A percentile compares a stretch with the other conserved stretches of the same genome.
These are phyloP conservation scores for Zosterops borbonicus DNA, from an alignment of 2,113 vertebrate species.

Conservation along the genomic window DNA sequence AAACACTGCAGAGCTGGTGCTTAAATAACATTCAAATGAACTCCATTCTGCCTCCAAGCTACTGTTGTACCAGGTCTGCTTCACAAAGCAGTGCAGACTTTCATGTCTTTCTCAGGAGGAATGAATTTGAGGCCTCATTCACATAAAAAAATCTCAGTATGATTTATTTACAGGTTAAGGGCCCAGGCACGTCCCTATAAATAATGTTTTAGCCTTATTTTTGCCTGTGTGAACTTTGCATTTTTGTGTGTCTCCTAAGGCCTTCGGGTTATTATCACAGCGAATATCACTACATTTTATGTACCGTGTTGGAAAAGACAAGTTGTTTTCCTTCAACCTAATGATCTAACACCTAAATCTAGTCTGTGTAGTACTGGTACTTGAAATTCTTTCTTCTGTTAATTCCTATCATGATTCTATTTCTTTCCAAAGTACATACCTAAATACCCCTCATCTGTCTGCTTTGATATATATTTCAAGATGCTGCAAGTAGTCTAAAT, in stretches of 20 bases:
- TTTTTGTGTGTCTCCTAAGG: background rate
- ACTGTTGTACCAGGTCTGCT: background rate
- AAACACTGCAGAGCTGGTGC: background rate
- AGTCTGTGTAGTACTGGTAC: background rate
- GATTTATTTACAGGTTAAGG: slow-evolving; percentile 62
- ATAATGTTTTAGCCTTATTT: slow-evolving; percentile 42
- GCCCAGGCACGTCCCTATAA: slow-evolving; percentile 7
- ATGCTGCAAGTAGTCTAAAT: background rate
- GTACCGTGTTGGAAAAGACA: background rate
- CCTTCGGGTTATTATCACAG: background rate
- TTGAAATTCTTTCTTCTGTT: background rate
- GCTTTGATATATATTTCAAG: background rate
- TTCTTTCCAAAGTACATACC: background rate
- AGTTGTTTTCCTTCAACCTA: background rate
- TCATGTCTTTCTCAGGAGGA: slow-evolving; percentile 10
- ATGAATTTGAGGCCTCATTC: slow-evolving; percentile 15
- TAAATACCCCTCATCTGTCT: background rate
- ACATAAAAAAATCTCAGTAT: slow-evolving; percentile 25
- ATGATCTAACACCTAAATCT: background rate
- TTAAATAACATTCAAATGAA: slow-evolving; percentile 35
- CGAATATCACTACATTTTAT: background rate
- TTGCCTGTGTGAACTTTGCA: background rate
- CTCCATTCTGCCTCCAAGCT: background rate
- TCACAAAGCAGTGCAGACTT: background rate
- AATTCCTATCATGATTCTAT: background rate